A percentile compares a stretch with the other conserved stretches of the same genome.
phyloP scores from a whole-genome alignment of 2,797 vertebrate species.

The Scolopax bukidnonensis region DNA sequence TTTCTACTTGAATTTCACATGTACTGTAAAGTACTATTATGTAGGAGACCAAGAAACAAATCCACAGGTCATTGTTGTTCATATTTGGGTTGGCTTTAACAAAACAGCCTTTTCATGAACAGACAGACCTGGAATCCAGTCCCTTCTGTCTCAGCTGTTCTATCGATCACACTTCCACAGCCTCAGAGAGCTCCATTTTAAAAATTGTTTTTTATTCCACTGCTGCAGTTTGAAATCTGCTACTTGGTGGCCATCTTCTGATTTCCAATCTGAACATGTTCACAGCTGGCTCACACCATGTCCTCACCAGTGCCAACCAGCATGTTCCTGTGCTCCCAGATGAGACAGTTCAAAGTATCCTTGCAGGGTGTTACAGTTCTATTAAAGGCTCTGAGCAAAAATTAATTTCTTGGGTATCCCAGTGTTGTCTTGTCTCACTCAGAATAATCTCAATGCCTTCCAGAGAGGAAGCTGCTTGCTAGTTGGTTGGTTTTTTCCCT shows the following conservation, averaged over 20 bases:
- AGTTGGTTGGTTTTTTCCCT: not conserved
- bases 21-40: not conserved
- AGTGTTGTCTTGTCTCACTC: not conserved
- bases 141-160: not conserved
- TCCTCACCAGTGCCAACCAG: not conserved
- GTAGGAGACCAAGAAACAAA: not conserved
- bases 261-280: not conserved
- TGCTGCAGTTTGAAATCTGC: not conserved
- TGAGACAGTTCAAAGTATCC: not conserved
- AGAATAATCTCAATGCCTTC: not conserved
- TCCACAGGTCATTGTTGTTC: not conserved
- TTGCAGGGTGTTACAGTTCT: not conserved
- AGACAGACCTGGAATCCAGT: not conserved
- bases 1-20: not conserved
- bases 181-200: not conserved
- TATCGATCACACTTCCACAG: not conserved
- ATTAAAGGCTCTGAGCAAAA: not conserved
- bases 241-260: not conserved
- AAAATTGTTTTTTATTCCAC: not conserved
- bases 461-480: not conserved
- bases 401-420: not conserved
- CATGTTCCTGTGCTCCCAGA: fast-evolving
- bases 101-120: not conserved
- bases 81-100: not conserved
- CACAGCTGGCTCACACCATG: not conserved